A percentile compares a stretch with the other conserved stretches of the same genome.
phyloP scores from a whole-genome alignment of 35 echinoderm and acorn worm genomes.

The Lytechinus variegatus region DNA sequence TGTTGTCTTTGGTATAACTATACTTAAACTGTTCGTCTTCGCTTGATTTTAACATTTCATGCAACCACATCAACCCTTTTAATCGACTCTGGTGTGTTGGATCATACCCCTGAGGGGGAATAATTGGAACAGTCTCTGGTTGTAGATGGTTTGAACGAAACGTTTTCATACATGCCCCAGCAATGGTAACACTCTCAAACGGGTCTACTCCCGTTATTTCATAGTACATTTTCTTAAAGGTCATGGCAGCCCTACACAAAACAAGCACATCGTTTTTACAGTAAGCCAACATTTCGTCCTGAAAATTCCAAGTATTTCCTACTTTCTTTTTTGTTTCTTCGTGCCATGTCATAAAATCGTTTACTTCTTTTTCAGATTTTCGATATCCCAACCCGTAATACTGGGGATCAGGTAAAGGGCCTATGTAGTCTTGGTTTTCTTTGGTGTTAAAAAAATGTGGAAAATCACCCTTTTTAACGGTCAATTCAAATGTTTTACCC shows the following conservation, averaged over 20 bases:
- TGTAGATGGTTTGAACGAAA: not conserved
- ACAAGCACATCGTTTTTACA: too few relatives aligned
- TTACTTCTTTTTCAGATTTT: not conserved
- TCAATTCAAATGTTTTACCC: not conserved
- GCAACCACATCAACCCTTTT: not conserved
- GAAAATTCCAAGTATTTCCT: too few relatives aligned
- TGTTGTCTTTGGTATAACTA: too few relatives aligned
- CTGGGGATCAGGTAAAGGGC: not conserved
- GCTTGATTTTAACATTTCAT: not conserved
- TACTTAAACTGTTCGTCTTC: not conserved
- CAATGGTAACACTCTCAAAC: not conserved
- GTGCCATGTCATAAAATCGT: not conserved
- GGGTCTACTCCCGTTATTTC: not conserved
- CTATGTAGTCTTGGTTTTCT: not conserved
- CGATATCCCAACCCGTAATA: not conserved
- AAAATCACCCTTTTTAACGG: not conserved
- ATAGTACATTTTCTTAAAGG: too few relatives aligned
- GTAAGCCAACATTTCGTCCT: too few relatives aligned
- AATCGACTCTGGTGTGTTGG: not conserved
- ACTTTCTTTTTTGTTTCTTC: too few relatives aligned
- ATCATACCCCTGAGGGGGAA: not conserved
- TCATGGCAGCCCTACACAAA: too few relatives aligned
- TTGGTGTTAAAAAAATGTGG: conserved; percentile 20
- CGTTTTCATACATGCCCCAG: not conserved
- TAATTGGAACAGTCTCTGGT: not conserved